Evolutionary conservation across 2,113 vertebrate species (phyloP), one percentile per base, ranked within the genome.

Genomic region (Engraulis encrasicolus): DNA sequence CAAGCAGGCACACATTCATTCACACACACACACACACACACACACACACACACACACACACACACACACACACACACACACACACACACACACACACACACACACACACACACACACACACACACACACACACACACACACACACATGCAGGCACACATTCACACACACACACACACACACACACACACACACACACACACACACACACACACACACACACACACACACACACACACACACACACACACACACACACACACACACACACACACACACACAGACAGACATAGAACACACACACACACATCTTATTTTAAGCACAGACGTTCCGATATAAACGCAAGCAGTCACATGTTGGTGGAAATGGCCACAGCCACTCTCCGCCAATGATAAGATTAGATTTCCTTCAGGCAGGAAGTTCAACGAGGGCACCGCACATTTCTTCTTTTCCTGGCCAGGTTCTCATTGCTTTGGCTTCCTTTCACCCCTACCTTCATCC

Each of bases 351-450:
- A 45, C 40, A 45, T 45, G 40, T 45, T 9, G 40, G 40, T 45
- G 4, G 9, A 45, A 45, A 45, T 45, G 9, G 40, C 17, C 12
- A 74, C 45, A 36, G 19, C 2, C 40, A 31, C 18, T 49, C 27
- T 17, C 66, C 36, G 49, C 36, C 58, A 48, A 31, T 54, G 50
- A 61, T 5, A 58, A 61, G 78, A 87, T 78, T 36, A 34, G n/a
- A 77, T 85, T 71, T 81, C 82, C 66, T 58, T 36, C 20, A 78
- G 37, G 58, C 48, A 80, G 81, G 80, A 81, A 31, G 50, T 83
- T 86, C 23, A 80, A 6, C 81, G 12, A 85, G 50, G 81, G 20
- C 50, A 50, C 15, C 19, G n/a, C 52, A 23, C 54, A 45, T 78
- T 49, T 82, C 58, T 77, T 66, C 58, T 74, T 74, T 74, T 74